phyloP scores from a whole-genome alignment of 2,113 vertebrate species.

The Falcunculus frontatus region DNA sequence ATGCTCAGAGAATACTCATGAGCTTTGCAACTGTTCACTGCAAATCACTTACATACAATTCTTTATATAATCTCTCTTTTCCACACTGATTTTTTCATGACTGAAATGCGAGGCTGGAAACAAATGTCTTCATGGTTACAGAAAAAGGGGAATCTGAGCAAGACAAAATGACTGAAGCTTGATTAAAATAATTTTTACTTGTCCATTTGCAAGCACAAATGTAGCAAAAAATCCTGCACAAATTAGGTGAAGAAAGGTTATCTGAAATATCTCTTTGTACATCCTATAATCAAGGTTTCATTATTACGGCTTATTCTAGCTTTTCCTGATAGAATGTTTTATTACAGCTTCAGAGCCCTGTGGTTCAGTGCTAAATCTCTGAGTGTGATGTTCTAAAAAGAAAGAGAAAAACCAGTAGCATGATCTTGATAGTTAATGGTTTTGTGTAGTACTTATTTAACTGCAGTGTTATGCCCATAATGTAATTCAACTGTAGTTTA shows the following conservation, averaged over 20 bases:
- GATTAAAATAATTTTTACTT: neutral
- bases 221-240: neutral
- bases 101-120: neutral
- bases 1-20: neutral
- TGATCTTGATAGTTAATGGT: neutral
- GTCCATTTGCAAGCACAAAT: neutral
- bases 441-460: neutral
- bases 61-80: neutral
- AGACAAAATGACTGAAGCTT: neutral
- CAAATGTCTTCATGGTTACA: neutral
- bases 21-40: neutral
- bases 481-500: neutral
- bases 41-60: neutral
- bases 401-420: neutral
- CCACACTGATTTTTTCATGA: neutral
- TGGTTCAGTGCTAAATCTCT: neutral
- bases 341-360: neutral
- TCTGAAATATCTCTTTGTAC: neutral
- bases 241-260: neutral
- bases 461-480: neutral
- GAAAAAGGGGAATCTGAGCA: neutral
- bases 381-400: neutral
- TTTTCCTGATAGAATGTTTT: neutral
- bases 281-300: neutral
- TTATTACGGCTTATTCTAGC: neutral